Evolutionary conservation across 2,888 invertebrate species (phyloP), one percentile per base, ranked within the genome.

Genomic region (Ochlodes sylvanus): DNA sequence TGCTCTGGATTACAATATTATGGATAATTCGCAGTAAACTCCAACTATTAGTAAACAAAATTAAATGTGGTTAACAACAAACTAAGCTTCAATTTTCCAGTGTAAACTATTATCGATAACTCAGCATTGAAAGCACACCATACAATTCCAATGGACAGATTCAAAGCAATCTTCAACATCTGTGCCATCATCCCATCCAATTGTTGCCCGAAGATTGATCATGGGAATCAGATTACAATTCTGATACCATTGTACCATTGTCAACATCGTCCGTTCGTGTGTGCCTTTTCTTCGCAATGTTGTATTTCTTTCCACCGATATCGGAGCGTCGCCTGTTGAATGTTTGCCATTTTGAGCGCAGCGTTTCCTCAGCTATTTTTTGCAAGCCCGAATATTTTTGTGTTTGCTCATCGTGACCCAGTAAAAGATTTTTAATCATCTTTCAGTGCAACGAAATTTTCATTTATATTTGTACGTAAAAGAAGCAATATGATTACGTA

Each of bases 191-290:
- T 71, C 70, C 71, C 71, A 21, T 69, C 72, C 72, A 73, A 73
- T 75, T 76, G 76, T 75, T 70, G 69, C 67, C 55, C 42, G 68
- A 60, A 76, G 75, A 76, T 74, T 73, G 76, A 76, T 77, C 76
- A 74, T 66, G 71, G 70, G 74, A 69, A 71, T 78, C 76, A 72
- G 76, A 78, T 78, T 76, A 76, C 75, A 72, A 56, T 72, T 68
- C 69, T 54, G 76, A 75, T 72, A 74, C 65, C 54, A 77, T 77
- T 77, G 78, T 76, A 15, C 52, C 32, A 56, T 70, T 71, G 70
- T 74, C 73, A 74, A 72, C 72, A 68, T 50, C 47, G 68, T 63
- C 69, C 70, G 55, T 63, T 66, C 52, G 63, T 70, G 70, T 63
- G 69, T 52, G 66, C 57, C 21, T 60, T 58, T 52, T 64, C 57